A percentile compares a stretch with the other conserved stretches of the same genome.
Evolutionary conservation across 2,888 invertebrate genomes (phyloP).

Genomic region (Apocheima hispidaria): DNA sequence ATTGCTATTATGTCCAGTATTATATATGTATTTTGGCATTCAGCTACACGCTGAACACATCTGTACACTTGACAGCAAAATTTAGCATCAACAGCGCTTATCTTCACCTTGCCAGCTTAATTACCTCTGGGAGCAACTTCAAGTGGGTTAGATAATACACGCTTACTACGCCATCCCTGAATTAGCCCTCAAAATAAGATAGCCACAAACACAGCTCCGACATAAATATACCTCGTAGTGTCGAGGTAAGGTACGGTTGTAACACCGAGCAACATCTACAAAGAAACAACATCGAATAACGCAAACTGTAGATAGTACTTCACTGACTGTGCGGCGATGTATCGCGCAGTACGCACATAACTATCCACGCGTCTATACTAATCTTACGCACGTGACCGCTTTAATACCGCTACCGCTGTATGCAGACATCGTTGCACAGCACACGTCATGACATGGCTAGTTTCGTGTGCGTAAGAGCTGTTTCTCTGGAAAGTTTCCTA

Average conservation of each 20-base stretch:
- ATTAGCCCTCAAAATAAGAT: constrained; percentile 27
- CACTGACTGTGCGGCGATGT: neutral
- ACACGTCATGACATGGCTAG: too few species aligned
- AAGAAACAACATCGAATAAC: neutral
- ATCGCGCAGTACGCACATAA: too few species aligned
- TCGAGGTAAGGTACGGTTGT: constrained; percentile 1
- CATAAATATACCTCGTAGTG: constrained; percentile 32
- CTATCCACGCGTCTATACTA: neutral
- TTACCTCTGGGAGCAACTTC: constrained; percentile 33
- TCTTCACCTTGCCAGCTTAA: constrained; percentile 28
- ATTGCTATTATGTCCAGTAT: neutral
- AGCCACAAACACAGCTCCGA: constrained; percentile 23
- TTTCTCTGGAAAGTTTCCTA: neutral
- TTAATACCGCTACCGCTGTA: neutral
- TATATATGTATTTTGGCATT: neutral
- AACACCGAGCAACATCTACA: neutral
- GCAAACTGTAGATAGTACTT: neutral
- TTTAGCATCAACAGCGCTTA: constrained; percentile 31
- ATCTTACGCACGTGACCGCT: neutral
- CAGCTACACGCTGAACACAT: constrained; percentile 8
- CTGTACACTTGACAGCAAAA: constrained; percentile 22
- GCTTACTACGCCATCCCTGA: constrained; percentile 27
- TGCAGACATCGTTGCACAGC: neutral
- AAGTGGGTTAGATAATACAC: constrained; percentile 26
- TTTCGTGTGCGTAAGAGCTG: neutral